phyloP scores from a whole-genome alignment of 2,113 vertebrate species.

The Accipiter cooperii region DNA sequence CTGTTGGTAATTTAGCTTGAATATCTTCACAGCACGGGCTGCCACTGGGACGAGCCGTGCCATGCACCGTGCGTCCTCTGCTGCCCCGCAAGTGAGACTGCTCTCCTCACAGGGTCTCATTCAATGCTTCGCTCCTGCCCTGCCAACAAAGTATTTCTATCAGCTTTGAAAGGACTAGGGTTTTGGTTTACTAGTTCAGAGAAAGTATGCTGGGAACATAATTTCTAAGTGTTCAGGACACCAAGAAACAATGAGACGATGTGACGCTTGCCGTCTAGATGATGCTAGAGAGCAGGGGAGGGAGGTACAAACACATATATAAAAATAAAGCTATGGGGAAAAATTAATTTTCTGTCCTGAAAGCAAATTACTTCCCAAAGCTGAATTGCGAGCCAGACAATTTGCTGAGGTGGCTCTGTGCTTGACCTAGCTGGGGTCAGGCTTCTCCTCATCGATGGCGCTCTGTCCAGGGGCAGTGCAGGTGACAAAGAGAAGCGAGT shows the following conservation, averaged over 20 bases:
- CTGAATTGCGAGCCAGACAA: background rate
- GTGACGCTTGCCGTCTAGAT: fast-evolving
- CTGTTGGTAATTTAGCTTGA: background rate
- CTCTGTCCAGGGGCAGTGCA: background rate
- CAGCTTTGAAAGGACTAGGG: background rate
- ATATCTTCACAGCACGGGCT: background rate
- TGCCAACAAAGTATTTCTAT: background rate
- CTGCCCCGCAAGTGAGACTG: background rate
- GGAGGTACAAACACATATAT: background rate
- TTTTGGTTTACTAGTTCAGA: background rate
- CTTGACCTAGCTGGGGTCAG: background rate
- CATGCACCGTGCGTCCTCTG: fast-evolving
- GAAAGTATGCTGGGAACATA: background rate
- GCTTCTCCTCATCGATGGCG: background rate
- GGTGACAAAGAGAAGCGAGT: background rate
- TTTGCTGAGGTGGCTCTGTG: background rate
- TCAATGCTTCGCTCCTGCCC: background rate
- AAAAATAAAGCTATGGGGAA: background rate
- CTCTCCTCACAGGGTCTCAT: background rate
- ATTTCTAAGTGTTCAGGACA: background rate
- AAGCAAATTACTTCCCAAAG: background rate
- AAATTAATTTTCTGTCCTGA: background rate
- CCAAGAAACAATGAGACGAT: background rate
- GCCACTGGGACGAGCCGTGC: background rate
- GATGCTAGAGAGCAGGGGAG: background rate